phyloP scores from a whole-genome alignment of 2,797 vertebrate species.

The Pangasius djambal region DNA sequence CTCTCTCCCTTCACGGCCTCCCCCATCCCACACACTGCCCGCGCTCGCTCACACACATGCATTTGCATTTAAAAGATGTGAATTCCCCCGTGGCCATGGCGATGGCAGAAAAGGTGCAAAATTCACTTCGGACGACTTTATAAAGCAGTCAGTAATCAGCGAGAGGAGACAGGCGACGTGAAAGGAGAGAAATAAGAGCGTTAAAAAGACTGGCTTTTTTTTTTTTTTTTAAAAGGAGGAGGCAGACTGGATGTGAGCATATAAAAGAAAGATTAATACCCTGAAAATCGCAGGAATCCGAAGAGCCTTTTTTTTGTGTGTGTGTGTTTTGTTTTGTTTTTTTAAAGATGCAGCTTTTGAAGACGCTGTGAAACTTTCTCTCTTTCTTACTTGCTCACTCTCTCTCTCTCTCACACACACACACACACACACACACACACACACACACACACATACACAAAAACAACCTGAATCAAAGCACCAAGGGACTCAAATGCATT shows the following conservation, averaged over 20 bases:
- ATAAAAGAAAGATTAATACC: slow-evolving; percentile 71
- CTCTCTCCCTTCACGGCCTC: slow-evolving; percentile 43
- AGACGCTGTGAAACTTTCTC: slow-evolving; percentile 4
- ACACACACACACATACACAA: not conserved
- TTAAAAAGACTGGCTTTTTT: slow-evolving; percentile 70
- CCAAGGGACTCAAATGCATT: not conserved
- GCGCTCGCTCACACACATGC: slow-evolving; percentile 63
- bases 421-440: not conserved
- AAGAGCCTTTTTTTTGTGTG: slow-evolving; percentile 28
- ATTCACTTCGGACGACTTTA: slow-evolving; percentile 99
- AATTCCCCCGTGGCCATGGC: slow-evolving; percentile 95
- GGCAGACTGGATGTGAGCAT: slow-evolving; percentile 67
- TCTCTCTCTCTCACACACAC: not conserved
- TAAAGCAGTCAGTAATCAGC: slow-evolving; percentile 99
- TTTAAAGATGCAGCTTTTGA: slow-evolving; percentile 28
- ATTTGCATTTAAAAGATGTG: slow-evolving; percentile 98
- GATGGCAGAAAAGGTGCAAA: slow-evolving; percentile 96
- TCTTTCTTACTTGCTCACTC: not conserved
- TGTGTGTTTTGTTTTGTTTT: not conserved
- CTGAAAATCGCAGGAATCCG: slow-evolving; percentile 72
- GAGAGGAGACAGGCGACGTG: slow-evolving; percentile 85
- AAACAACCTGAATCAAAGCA: not conserved
- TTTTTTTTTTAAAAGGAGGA: slow-evolving; percentile 62
- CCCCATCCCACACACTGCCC: slow-evolving; percentile 52
- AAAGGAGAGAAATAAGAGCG: slow-evolving; percentile 81